phyloP scores from a whole-genome alignment of 2,888 invertebrate genomes.

The Mayetiola destructor region DNA sequence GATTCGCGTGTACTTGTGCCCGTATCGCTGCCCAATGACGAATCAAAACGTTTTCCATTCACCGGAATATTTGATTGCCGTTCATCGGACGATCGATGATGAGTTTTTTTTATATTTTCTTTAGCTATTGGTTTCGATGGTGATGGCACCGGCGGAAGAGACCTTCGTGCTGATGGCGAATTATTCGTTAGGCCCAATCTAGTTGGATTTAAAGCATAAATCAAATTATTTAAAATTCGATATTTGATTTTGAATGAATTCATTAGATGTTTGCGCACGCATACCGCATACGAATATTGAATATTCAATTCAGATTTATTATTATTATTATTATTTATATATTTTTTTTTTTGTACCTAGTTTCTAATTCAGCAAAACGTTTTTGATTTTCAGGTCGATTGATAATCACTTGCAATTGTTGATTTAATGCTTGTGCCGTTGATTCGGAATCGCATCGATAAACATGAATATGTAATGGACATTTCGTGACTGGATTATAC shows the following conservation, averaged over 20 bases:
- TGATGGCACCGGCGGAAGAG: conserved; percentile 9
- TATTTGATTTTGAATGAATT: no score
- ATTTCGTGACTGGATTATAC: conserved; percentile 86
- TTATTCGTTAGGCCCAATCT: conserved; percentile 15
- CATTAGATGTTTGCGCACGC: no score
- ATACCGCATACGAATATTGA: no score
- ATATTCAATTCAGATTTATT: no score
- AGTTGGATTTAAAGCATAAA: no score
- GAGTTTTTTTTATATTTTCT: conserved; percentile 15
- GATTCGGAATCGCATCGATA: conserved; percentile 87
- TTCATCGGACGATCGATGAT: conserved; percentile 20
- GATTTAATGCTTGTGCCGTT: conserved; percentile 75
- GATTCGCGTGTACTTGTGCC: conserved; percentile 54
- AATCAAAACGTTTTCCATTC: conserved; percentile 43
- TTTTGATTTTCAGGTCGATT: conserved; percentile 74
- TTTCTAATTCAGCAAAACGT: conserved; percentile 68
- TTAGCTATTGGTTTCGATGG: not conserved
- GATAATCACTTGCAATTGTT: conserved; percentile 69
- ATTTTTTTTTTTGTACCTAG: conserved; percentile 37
- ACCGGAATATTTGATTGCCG: conserved; percentile 14
- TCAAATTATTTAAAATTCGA: no score
- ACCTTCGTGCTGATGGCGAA: conserved; percentile 3
- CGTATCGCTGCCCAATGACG: conserved; percentile 60
- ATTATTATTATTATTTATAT: no score
- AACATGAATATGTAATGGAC: conserved; percentile 90